Percentiles rank a stretch among this genome's conserved stretches.
phyloP scores from a whole-genome alignment of 30 jellyfish, hydroid and myxozoan genomes.

The Chrysaora quinquecirrha region DNA sequence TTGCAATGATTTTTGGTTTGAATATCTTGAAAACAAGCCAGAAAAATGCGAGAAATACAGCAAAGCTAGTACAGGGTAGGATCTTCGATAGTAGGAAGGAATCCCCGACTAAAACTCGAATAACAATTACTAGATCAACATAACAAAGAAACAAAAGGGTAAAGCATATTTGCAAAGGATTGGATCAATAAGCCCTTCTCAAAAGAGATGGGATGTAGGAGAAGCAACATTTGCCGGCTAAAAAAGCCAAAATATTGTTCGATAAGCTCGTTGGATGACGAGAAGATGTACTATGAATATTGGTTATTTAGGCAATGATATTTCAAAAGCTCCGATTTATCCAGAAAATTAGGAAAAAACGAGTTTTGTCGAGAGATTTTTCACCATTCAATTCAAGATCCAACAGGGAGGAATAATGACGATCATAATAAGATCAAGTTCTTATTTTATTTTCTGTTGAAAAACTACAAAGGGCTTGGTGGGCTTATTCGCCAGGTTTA shows the following conservation, averaged over 20 bases:
- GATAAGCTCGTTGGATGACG: slow-evolving; percentile 13
- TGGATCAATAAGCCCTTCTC: slow-evolving; percentile 60
- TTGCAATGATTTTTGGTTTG: slow-evolving; percentile 1
- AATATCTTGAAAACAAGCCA: too few species aligned
- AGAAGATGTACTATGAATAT: slow-evolving; percentile 8
- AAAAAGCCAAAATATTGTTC: slow-evolving; percentile 34
- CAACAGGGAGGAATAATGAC: slow-evolving; percentile 49
- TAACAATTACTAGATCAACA: slow-evolving; percentile 50
- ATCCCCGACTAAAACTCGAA: slow-evolving; percentile 53
- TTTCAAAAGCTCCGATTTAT: not conserved
- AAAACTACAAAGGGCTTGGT: slow-evolving; percentile 5
- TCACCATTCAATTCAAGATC: slow-evolving; percentile 1
- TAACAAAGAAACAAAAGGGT: slow-evolving; percentile 51
- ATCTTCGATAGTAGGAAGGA: slow-evolving; percentile 27
- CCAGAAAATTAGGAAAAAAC: not conserved
- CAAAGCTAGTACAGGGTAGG: too few species aligned
- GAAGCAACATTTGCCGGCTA: slow-evolving; percentile 77
- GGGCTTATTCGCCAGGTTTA: not conserved
- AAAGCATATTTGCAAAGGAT: slow-evolving; percentile 66
- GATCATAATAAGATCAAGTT: slow-evolving; percentile 47
- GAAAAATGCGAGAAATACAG: too few species aligned
- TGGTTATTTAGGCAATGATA: slow-evolving; percentile 20
- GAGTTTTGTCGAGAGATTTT: not conserved
- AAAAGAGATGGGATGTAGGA: slow-evolving; percentile 8
- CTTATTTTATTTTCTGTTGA: slow-evolving; percentile 27